Base-by-base conservation (phyloP, 2,888 invertebrate species). In the Lypha dubia region DNA sequence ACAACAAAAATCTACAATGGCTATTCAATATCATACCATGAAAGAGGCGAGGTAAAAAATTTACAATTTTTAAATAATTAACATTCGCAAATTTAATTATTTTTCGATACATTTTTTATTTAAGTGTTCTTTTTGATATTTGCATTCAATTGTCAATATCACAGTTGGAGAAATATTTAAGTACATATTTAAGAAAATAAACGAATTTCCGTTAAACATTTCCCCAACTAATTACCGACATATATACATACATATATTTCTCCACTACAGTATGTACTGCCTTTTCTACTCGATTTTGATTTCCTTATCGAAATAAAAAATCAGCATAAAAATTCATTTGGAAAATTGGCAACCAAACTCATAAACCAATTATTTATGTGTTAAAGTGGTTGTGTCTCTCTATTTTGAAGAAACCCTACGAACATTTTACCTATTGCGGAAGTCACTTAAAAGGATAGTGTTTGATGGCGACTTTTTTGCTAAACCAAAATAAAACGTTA, bases 271-370 rank as follows among this genome's bases (percentile, higher is more conserved):
- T 20, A n/a, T n/a, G n/a, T n/a, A n/a, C n/a, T 63, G 44, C 35
- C 51, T 17, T 80, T 49, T 20, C 8, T 13, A n/a, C 20, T 67
- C 28, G 53, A 44, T 53, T 73, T 53, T 38, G 41, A 77, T 68
- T 63, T 77, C 32, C 68, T 84, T 77, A 84, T 81, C 84, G 51
- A 84, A 84, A 84, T 67, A 65, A 56, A 41, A 76, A 80, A 84
- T 84, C 80, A 73, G 71, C 76, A 81, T 84, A 81, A 51, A 81
- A 84, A 74, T 76, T 81, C 56, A 77, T 81, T 81, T 77, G 62
- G 49, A 80, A 84, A 84, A 81, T 84, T 81, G 73, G 81, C 84
- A 73, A 74, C 38, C 56, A 60, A 81, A 76, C 28, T 44, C 32
- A 62, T 46, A 44, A 65, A 46, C 9, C 28, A 46, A 58, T 51